These are phyloP conservation scores for Mesocentrotus franciscanus DNA, from an alignment of 53 echinoderm and acorn worm species.

Conservation along the genomic window DNA sequence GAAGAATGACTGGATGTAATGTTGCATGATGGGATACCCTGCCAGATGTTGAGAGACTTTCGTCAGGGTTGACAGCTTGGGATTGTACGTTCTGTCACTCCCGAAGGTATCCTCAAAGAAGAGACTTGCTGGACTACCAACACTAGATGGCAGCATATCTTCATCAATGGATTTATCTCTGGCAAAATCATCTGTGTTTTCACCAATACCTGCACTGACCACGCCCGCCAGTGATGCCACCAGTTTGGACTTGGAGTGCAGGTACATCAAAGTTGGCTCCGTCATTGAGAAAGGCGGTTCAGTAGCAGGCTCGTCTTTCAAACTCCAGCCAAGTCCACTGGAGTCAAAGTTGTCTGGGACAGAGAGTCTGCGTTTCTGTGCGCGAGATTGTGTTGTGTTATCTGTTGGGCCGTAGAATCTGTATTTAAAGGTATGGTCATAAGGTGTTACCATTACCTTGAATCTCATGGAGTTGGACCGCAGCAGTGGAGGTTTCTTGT, in stretches of 20 bases:
- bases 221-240: conserved; percentile 84
- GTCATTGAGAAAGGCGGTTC: conserved; percentile 88
- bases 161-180: conserved; percentile 75
- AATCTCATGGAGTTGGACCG: conserved; percentile 84
- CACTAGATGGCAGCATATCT: conserved; percentile 53
- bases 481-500: conserved; percentile 50
- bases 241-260: conserved; percentile 88
- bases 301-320: not conserved
- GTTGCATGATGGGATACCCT: conserved; percentile 75
- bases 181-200: conserved; percentile 65
- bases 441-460: conserved; percentile 73
- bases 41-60: conserved; percentile 69
- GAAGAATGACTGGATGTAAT: conserved; percentile 74
- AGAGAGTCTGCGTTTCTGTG: conserved; percentile 58
- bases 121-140: conserved; percentile 73
- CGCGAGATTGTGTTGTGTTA: not conserved
- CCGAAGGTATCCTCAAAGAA: conserved; percentile 83
- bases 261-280: conserved; percentile 84
- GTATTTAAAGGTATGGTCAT: conserved; percentile 78
- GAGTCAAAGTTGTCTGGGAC: conserved; percentile 67
- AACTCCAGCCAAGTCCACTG: conserved; percentile 5
- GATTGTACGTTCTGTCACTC: conserved; percentile 69
- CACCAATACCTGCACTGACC: conserved; percentile 76
- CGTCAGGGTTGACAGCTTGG: conserved; percentile 27
- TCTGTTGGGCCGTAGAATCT: conserved; percentile 55